phyloP scores from a whole-genome alignment of 2,888 invertebrate genomes.

The Hoplodrina blanda region DNA sequence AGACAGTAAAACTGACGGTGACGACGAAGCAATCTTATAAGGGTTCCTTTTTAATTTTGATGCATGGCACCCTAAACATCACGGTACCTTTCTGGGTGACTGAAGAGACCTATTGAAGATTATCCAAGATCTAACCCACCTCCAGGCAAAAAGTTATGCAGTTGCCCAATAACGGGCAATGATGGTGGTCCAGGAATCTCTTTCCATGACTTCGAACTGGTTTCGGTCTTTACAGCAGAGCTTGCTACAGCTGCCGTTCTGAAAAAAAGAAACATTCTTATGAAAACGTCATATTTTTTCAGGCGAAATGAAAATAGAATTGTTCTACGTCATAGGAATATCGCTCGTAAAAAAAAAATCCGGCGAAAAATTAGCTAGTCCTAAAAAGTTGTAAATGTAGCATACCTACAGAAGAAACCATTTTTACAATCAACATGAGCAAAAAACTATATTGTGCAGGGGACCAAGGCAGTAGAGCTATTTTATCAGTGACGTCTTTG shows the following conservation, averaged over 20 bases:
- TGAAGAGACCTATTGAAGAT: too few relatives aligned
- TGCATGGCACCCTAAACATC: too few relatives aligned
- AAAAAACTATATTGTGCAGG: too few relatives aligned
- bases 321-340: too few relatives aligned
- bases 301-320: too few relatives aligned
- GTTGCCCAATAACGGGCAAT: slow-evolving; percentile 80
- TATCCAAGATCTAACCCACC: slow-evolving; percentile 58
- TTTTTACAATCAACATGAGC: not conserved
- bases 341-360: too few relatives aligned
- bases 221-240: slow-evolving; percentile 32
- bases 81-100: too few relatives aligned
- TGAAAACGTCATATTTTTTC: not conserved
- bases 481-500: not conserved
- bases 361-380: not conserved
- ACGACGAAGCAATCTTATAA: too few relatives aligned
- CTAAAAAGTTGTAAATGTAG: too few relatives aligned
- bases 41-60: too few relatives aligned
- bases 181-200: slow-evolving; percentile 87
- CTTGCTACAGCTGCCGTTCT: slow-evolving; percentile 47
- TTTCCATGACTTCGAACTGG: slow-evolving; percentile 65
- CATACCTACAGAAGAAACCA: not conserved
- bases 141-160: slow-evolving; percentile 75
- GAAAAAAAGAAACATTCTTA: slow-evolving; percentile 12
- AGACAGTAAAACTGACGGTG: too few relatives aligned
- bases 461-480: too few relatives aligned